Base-by-base conservation (phyloP, 2,113 vertebrate genomes). In the Microcebus murinus region DNA sequence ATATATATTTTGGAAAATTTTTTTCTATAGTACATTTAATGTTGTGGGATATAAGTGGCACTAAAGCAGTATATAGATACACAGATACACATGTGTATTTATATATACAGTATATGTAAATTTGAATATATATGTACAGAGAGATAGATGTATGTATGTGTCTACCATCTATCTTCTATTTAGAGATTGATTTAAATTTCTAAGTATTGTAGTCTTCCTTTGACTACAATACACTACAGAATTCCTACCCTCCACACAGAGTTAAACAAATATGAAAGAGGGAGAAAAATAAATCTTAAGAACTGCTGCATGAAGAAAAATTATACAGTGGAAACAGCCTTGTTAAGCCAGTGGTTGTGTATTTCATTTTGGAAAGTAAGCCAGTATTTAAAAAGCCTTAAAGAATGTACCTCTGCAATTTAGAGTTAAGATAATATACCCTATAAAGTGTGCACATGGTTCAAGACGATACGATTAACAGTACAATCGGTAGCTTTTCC, bases 261-360 rank as follows among this genome's bases (percentile, higher is more conserved):
- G 88, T 79, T 97, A 86, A 92, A 92, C 27, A 74, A 87, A 93
- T 39, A 31, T 39, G 87, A 90, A 96, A 92, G n/a, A 42, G 8
- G 73, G 12, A 95, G 65, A 42, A 82, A 91, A 84, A 27, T 80
- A 67, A 85, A 52, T 29, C 63, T 68, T 21, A 96, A 94, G 65
- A 73, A 57, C 36, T 45, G 4, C 59, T 83, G 1, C 6, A 25
- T 80, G 42, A 80, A 85, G 17, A 77, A 96, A 92, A 80, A 63
- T 71, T 57, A 59, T 67, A 68, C 17, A 13, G 12, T 36, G 39
- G n/a, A 96, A 83, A 83, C 8, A 45, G n/a, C n/a, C 71, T 48
- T 87, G 6, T 57, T 80, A 74, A 82, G 52, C 36, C 52, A 80
- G 0, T 25, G 50, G 42, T 36, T 84, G 0, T 90, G 12, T 63